Evolutionary conservation across 1,140 invertebrate species (phyloP), one percentile per base, ranked within the genome.

Genomic region (Panulirus ornatus): DNA sequence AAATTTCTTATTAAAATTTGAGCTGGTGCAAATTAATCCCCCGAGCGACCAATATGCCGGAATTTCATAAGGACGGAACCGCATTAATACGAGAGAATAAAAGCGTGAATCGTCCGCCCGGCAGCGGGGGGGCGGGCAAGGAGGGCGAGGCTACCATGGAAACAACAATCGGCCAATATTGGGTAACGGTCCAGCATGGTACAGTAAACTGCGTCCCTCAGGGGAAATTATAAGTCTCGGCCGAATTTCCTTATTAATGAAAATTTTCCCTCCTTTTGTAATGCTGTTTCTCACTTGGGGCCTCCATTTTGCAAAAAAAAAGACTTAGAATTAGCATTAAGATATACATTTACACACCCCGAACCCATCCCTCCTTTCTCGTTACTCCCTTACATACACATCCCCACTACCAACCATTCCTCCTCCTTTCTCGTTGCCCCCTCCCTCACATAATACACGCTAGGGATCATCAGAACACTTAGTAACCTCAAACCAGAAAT

Each of bases 1-100:
- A 76, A 76, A 86, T 76, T 86, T 51, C 84, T 86, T 86, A 86
- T 86, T 86, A 86, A 86, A 86, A 76, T 86, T 76, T 86, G 71
- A 86, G 73, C 84, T 58, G 71, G 84, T 63, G 84, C 34, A 86
- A 86, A 86, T 86, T 86, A 86, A 86, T 86, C 84, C 84, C 38
- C 40, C 8, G 71, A 36, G 84, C 73, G 84, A 86, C 84, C 84
- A 86, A 86, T 86, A 47, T 40, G 30, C 71, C 44, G 73, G 73
- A 86, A 86, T 86, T 86, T 34, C 71, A 58, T 38, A 82, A 63
- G n/a, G 54, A 38, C 34, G 51, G 44, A 82, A 58, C 44, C 58
- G n/a, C 58, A 66, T 58, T 81, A 81, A 81, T 81, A 81, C 22
- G 54, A 40, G 3, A 75, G 40, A 19, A 44, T 8, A 63, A 82